Evolutionary conservation across 2,888 invertebrate species (phyloP).

Genomic region (Philhelius pedissequus): DNA sequence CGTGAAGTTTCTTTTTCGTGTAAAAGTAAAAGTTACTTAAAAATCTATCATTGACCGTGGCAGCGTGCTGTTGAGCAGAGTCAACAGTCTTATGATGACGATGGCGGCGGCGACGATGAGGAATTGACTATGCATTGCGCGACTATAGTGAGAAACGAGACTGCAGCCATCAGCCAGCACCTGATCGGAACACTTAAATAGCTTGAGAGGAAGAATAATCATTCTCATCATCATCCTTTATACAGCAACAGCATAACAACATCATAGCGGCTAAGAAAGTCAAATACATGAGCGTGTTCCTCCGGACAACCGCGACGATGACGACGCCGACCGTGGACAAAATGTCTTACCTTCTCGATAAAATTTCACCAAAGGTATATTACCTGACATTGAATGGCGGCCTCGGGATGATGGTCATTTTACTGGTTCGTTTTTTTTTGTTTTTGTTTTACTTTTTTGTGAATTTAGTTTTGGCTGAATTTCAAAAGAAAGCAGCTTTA

Average conservation of each 20-base stretch:
- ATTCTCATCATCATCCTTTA: conserved; percentile 36
- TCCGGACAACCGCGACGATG: no score
- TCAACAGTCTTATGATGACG: conserved; percentile 20
- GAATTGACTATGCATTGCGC: conserved; percentile 46
- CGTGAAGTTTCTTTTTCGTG: conserved; percentile 59
- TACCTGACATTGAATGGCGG: conserved; percentile 13
- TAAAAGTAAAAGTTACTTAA: conserved; percentile 66
- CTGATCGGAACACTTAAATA: conserved; percentile 62
- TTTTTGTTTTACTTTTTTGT: no score
- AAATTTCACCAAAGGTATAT: conserved; percentile 52
- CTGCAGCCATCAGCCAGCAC: conserved; percentile 31
- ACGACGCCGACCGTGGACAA: no score
- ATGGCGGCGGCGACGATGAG: conserved; percentile 9
- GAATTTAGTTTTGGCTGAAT: conserved; percentile 7
- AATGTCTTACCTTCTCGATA: conserved; percentile 40
- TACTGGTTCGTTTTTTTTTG: background rate
- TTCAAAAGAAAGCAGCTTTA: conserved; percentile 40
- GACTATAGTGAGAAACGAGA: conserved; percentile 20
- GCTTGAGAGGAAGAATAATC: conserved; percentile 19
- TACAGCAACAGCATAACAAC: background rate
- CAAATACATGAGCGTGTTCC: conserved; percentile 16
- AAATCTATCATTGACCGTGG: conserved; percentile 53
- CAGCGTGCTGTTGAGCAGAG: background rate
- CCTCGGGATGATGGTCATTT: conserved; percentile 36
- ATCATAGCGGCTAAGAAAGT: conserved; percentile 29